A percentile compares a stretch with the other conserved stretches of the same genome.
Conservation (phyloP, 2,113 vertebrate species). For the Lepidothrix coronata region DNA sequence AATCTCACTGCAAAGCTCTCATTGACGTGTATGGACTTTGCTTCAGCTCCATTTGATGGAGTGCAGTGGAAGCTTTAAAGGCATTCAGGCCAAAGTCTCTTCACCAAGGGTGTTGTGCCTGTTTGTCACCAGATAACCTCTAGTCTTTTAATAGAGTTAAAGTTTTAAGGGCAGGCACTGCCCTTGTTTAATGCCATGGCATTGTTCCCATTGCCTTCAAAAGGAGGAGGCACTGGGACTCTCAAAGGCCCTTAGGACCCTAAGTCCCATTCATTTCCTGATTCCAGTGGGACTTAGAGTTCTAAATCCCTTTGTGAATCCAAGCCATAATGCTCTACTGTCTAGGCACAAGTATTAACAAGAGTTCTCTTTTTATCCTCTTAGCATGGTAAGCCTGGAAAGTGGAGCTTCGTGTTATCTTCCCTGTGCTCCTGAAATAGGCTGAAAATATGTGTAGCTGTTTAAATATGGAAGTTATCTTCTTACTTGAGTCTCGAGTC, state of each 20-base stretch:
- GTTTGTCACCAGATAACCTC: slow-evolving; percentile 41
- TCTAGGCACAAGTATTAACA: slow-evolving; percentile 53
- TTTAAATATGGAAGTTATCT: slow-evolving; percentile 29
- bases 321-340: slow-evolving; percentile 47
- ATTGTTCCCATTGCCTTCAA: slow-evolving; percentile 47
- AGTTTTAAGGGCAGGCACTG: not conserved
- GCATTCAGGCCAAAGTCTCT: not conserved
- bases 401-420: slow-evolving; percentile 48
- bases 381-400: slow-evolving; percentile 56
- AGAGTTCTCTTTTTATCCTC: slow-evolving; percentile 59
- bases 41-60: not conserved
- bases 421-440: slow-evolving; percentile 41
- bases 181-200: slow-evolving; percentile 20
- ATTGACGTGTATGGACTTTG: not conserved
- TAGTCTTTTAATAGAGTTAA: slow-evolving; percentile 31
- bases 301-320: slow-evolving; percentile 61
- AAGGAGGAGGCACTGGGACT: slow-evolving; percentile 5
- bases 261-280: slow-evolving; percentile 57
- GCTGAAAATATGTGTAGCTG: slow-evolving; percentile 29
- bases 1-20: not conserved
- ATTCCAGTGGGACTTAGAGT: slow-evolving; percentile 52
- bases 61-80: not conserved
- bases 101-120: not conserved
- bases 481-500: not conserved
- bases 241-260: slow-evolving; percentile 9